These are phyloP conservation scores for Patiria pectinifera DNA, from an alignment of 53 echinoderm and acorn worm genomes.

Conservation along the genomic window DNA sequence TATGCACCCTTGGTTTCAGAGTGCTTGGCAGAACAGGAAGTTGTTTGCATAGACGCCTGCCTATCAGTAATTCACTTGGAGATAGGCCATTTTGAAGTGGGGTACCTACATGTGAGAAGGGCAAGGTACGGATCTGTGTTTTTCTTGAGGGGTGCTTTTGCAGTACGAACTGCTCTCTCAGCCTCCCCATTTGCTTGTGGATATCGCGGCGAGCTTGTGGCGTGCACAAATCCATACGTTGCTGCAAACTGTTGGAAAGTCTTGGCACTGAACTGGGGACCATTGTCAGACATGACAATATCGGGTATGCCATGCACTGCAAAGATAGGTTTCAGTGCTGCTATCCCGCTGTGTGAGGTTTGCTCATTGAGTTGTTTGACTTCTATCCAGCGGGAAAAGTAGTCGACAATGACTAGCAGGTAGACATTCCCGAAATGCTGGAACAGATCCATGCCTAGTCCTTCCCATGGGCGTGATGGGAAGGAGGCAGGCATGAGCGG, in stretches of 20 bases:
- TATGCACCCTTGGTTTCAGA: slow-evolving; percentile 6
- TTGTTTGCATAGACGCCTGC: slow-evolving; percentile 31
- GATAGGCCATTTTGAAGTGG: slow-evolving; percentile 61
- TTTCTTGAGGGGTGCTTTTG: slow-evolving; percentile 40
- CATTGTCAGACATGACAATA: slow-evolving; percentile 58
- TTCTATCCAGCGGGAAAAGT: slow-evolving; percentile 72
- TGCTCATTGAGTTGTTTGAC: slow-evolving; percentile 24
- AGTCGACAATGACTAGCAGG: slow-evolving; percentile 68
- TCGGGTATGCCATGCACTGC: slow-evolving; percentile 60
- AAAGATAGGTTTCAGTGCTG: slow-evolving; percentile 50
- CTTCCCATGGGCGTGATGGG: slow-evolving; percentile 37
- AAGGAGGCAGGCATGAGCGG: too few relatives aligned
- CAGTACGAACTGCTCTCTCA: slow-evolving; percentile 69
- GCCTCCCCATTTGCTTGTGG: slow-evolving; percentile 76
- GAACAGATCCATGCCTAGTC: slow-evolving; percentile 67
- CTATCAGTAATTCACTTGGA: slow-evolving; percentile 58
- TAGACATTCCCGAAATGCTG: slow-evolving; percentile 41
- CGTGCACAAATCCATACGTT: slow-evolving; percentile 17
- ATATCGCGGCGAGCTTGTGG: slow-evolving; percentile 56
- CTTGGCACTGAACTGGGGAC: slow-evolving; percentile 55
- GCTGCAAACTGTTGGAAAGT: background rate
- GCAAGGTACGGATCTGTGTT: slow-evolving; percentile 25
- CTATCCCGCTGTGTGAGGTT: slow-evolving; percentile 27
- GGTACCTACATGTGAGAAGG: slow-evolving; percentile 40
- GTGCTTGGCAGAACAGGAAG: background rate